Conservation (phyloP, 2,797 vertebrate genomes). For the Erithacus rubecula region DNA sequence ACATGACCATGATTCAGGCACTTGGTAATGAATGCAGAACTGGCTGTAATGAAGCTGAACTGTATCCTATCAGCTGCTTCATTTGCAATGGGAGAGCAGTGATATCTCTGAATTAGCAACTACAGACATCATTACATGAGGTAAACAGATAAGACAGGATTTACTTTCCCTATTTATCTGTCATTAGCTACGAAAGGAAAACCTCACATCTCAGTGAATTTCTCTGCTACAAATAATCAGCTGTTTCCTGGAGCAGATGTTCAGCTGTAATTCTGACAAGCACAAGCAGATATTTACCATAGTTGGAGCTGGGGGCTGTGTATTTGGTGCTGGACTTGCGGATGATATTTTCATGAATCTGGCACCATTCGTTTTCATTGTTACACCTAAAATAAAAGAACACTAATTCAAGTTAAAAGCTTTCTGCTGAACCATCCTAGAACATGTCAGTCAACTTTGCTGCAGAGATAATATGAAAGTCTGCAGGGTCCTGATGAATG, state of each 20-base stretch:
- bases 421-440: not conserved
- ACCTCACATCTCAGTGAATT: not conserved
- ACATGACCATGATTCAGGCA: not conserved
- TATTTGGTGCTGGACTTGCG: constrained; percentile 99
- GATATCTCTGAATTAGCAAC: not conserved
- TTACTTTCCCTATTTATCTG: constrained; percentile 3
- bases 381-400: constrained; percentile 88
- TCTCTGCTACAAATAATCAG: not conserved
- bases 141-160: not conserved
- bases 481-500: not conserved
- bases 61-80: not conserved
- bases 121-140: not conserved
- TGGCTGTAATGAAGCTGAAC: constrained; percentile 10
- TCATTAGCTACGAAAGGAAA: constrained; percentile 9
- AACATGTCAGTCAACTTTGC: not conserved
- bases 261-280: not conserved
- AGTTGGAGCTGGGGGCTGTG: constrained; percentile 97
- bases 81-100: not conserved
- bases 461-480: not conserved
- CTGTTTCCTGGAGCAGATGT: not conserved
- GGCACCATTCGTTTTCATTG: constrained; percentile 98
- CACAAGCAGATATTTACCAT: constrained; percentile 81
- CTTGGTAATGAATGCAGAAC: not conserved
- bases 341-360: constrained; percentile 98
- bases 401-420: not conserved